Evolutionary conservation across 2,888 invertebrate genomes (phyloP).

Genomic region (Marasmarcha lunaedactyla): DNA sequence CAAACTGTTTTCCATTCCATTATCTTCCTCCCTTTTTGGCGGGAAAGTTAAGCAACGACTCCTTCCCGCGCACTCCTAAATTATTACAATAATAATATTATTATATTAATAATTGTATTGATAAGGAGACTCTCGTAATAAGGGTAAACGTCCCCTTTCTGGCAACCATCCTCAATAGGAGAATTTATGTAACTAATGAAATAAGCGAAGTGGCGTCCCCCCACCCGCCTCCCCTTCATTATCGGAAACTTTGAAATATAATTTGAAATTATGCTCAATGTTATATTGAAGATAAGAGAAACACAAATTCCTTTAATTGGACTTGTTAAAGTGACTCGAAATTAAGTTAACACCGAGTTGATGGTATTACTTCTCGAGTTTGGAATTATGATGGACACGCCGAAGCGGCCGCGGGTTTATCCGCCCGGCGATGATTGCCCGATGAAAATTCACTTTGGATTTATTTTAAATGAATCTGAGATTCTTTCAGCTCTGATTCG

Average conservation of each 20-base stretch:
- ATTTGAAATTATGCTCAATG: conserved; percentile 72
- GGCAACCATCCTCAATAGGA: conserved; percentile 69
- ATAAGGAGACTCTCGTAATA: conserved; percentile 71
- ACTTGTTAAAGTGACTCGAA: conserved; percentile 72
- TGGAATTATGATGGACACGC: conserved; percentile 62
- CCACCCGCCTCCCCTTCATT: conserved; percentile 62
- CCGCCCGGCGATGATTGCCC: conserved; percentile 12
- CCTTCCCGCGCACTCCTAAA: conserved; percentile 54
- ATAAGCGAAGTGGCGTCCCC: conserved; percentile 63
- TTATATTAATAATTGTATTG: conserved; percentile 72
- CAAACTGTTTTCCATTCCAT: conserved; percentile 71
- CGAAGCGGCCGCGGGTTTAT: conserved; percentile 34
- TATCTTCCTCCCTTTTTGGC: conserved; percentile 69
- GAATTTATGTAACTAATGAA: conserved; percentile 72
- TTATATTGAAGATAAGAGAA: conserved; percentile 72
- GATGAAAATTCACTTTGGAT: too few species aligned
- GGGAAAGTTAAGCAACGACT: conserved; percentile 65
- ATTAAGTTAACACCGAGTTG: conserved; percentile 71
- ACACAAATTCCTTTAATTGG: conserved; percentile 72
- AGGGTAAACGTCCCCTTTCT: conserved; percentile 71
- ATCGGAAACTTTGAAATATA: conserved; percentile 72
- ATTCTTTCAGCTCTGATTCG: too few species aligned
- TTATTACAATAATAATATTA: conserved; percentile 71
- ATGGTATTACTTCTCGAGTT: conserved; percentile 70
- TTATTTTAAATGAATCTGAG: too few species aligned